Percentiles rank a stretch among this genome's conserved stretches.
These are phyloP conservation scores for Cathartes aura DNA, from an alignment of 2,113 vertebrate species.

Conservation along the genomic window DNA sequence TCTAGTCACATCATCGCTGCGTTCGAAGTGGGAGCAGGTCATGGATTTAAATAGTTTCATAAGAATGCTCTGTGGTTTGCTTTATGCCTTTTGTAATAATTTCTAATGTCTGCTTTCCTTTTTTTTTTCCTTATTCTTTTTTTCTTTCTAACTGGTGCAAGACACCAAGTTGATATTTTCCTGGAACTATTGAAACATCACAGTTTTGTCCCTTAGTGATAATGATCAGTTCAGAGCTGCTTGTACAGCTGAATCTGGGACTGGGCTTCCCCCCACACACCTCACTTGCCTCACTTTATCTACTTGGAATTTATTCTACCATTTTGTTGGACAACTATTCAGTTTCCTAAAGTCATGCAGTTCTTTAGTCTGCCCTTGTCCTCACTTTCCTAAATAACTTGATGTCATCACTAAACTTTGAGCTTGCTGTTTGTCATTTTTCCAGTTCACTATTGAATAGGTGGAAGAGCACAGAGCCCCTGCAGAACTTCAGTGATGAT, in stretches of 20 bases:
- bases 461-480: neutral
- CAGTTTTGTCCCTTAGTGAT: neutral
- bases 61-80: neutral
- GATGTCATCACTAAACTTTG: neutral
- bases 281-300: accelerated
- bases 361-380: neutral
- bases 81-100: neutral
- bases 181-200: neutral
- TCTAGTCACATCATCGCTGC: neutral
- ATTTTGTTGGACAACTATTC: neutral
- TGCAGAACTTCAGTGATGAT: neutral
- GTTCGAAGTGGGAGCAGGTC: neutral
- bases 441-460: neutral
- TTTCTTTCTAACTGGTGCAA: neutral
- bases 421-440: neutral
- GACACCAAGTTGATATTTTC: neutral
- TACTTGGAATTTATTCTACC: neutral
- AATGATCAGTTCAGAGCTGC: neutral
- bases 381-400: neutral
- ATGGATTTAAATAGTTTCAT: neutral
- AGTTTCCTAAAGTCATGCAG: neutral
- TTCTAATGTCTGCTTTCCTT: neutral
- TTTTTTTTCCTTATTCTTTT: no score
- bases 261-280: neutral
- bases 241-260: neutral